phyloP scores from a whole-genome alignment of 2,113 vertebrate species.

The Cacatua alba region DNA sequence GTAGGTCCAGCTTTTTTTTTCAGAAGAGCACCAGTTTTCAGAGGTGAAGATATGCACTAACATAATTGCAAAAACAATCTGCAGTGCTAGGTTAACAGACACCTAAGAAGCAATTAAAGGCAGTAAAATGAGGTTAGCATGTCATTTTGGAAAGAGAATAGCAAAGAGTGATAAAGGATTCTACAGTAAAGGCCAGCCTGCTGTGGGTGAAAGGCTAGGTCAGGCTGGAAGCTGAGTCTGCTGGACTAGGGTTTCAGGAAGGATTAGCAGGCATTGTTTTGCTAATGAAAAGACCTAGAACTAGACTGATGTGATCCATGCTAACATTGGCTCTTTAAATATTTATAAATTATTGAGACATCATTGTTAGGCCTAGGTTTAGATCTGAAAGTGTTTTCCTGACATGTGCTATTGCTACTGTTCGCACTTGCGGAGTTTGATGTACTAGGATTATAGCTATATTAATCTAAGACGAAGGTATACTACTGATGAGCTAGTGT shows the following conservation, averaged over 20 bases:
- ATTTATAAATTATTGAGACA: background rate
- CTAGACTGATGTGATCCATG: background rate
- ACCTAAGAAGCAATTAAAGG: background rate
- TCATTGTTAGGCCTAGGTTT: background rate
- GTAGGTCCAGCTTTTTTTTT: background rate
- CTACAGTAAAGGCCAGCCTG: background rate
- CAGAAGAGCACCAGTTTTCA: background rate
- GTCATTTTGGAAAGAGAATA: background rate
- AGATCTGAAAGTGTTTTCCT: background rate
- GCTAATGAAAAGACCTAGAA: background rate
- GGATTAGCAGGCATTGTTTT: background rate
- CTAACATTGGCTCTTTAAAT: background rate
- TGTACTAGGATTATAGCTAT: background rate
- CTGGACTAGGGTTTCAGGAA: background rate
- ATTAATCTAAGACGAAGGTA: background rate
- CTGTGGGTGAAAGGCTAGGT: background rate
- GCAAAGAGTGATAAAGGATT: background rate
- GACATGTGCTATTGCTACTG: background rate
- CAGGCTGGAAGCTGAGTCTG: background rate
- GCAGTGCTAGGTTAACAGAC: background rate
- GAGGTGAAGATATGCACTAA: background rate
- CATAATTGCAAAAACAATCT: background rate
- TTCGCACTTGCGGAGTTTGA: background rate
- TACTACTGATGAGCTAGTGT: background rate
- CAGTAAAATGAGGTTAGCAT: background rate